Conservation (phyloP, 2,888 invertebrate species). For the Hirtodrosophila confusa region DNA sequence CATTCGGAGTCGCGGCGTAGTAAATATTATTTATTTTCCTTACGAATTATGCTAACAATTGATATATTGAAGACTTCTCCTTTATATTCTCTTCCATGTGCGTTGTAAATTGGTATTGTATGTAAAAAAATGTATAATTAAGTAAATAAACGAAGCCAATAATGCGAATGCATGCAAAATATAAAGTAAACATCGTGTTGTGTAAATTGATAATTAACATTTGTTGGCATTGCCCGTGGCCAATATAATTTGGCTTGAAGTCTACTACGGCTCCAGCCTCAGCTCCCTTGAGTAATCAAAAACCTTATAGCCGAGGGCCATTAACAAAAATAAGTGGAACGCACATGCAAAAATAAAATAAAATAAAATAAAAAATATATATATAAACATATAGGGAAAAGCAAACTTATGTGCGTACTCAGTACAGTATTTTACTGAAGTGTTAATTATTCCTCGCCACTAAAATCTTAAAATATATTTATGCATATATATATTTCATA, state of each 20-base stretch:
- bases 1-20: conserved; percentile 18
- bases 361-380: not conserved
- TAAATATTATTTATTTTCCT: conserved; percentile 33
- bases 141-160: conserved; percentile 35
- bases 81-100: not conserved
- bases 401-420: too few relatives aligned
- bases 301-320: conserved; percentile 23
- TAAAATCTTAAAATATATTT: conserved; percentile 1
- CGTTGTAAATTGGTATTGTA: conserved; percentile 1
- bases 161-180: conserved; percentile 22
- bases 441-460: conserved; percentile 45
- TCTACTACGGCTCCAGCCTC: not conserved
- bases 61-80: conserved; percentile 9
- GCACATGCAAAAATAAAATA: conserved; percentile 21
- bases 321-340: conserved; percentile 39
- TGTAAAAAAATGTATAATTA: conserved; percentile 26
- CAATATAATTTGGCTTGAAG: conserved; percentile 9
- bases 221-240: conserved; percentile 28
- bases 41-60: conserved; percentile 40
- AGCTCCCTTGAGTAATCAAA: conserved; percentile 12
- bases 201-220: conserved; percentile 58
- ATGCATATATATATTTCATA: conserved; percentile 1
- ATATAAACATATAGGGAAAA: too few relatives aligned
- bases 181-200: conserved; percentile 28
- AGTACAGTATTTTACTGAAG: conserved; percentile 35